Evolutionary conservation across 2,797 vertebrate species (phyloP).

Genomic region (Kryptopterus vitreolus): DNA sequence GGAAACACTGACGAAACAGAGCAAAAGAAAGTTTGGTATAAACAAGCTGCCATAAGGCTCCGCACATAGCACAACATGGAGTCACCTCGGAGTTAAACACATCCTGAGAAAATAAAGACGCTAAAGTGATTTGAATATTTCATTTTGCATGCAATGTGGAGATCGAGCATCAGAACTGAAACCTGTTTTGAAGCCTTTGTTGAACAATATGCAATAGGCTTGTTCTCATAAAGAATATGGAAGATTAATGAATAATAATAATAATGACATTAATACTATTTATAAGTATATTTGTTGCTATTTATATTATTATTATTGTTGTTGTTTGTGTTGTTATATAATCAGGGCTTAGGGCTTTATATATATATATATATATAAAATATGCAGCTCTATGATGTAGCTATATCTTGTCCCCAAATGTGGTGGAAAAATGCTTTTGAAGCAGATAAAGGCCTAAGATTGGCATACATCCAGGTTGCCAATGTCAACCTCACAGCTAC

Average conservation of each 20-base stretch:
- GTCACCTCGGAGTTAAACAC: not conserved
- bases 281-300: too few relatives aligned
- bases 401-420: not conserved
- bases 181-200: not conserved
- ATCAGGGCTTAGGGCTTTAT: too few relatives aligned
- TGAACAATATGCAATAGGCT: not conserved
- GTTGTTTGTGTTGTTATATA: too few relatives aligned
- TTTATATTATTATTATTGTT: too few relatives aligned
- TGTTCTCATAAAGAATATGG: not conserved
- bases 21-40: constrained; percentile 17
- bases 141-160: not conserved
- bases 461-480: constrained; percentile 12
- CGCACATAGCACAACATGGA: not conserved
- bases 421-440: not conserved
- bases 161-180: not conserved
- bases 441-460: constrained; percentile 41
- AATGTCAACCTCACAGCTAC: constrained; percentile 44
- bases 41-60: constrained; percentile 11
- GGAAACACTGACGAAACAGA: constrained; percentile 4
- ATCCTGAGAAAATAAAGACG: not conserved
- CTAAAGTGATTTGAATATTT: not conserved
- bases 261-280: too few relatives aligned
- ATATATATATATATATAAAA: too few relatives aligned
- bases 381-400: not conserved
- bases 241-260: too few relatives aligned